These are phyloP conservation scores for Melangyna quadrimaculata DNA, from an alignment of 2,888 invertebrate species.

Conservation along the genomic window DNA sequence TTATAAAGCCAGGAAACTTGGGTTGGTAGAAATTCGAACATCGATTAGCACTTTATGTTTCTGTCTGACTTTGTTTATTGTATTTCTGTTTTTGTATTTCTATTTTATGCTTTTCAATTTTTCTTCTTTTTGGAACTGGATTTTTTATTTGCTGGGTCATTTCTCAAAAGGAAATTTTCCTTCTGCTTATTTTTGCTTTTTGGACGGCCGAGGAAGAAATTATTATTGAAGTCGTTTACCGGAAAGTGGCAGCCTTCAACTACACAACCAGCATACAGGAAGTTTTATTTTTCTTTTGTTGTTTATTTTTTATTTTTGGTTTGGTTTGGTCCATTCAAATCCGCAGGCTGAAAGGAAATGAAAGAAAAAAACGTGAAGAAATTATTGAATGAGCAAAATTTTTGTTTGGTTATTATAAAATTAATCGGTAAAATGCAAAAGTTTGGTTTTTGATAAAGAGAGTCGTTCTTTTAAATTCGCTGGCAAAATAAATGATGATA, in stretches of 20 bases:
- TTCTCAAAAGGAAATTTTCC: constrained; percentile 40
- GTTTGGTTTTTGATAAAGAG: background rate
- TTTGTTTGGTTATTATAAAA: background rate
- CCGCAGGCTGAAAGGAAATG: constrained; percentile 53
- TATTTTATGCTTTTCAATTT: constrained; percentile 68
- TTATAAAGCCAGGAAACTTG: constrained; percentile 40
- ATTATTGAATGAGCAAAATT: constrained; percentile 24
- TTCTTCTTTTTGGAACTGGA: constrained; percentile 63
- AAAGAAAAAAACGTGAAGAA: constrained; percentile 31
- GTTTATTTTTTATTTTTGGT: background rate
- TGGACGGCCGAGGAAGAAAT: constrained; percentile 56
- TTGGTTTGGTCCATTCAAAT: background rate
- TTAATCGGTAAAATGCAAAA: background rate
- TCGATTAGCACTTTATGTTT: constrained; percentile 70
- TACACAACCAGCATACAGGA: constrained; percentile 15
- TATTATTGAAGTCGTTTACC: constrained; percentile 24
- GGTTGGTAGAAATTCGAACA: constrained; percentile 56
- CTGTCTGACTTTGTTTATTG: constrained; percentile 62
- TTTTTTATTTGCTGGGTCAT: constrained; percentile 64
- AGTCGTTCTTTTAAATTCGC: background rate
- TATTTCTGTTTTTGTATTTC: constrained; percentile 54
- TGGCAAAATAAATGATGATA: background rate
- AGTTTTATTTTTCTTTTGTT: constrained; percentile 1
- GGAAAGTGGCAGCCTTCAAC: constrained; percentile 38
- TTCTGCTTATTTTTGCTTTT: background rate